Evolutionary conservation across 1,140 invertebrate genomes (phyloP), one percentile per base, ranked within the genome.

Genomic region (Belonocnema kinseyi): DNA sequence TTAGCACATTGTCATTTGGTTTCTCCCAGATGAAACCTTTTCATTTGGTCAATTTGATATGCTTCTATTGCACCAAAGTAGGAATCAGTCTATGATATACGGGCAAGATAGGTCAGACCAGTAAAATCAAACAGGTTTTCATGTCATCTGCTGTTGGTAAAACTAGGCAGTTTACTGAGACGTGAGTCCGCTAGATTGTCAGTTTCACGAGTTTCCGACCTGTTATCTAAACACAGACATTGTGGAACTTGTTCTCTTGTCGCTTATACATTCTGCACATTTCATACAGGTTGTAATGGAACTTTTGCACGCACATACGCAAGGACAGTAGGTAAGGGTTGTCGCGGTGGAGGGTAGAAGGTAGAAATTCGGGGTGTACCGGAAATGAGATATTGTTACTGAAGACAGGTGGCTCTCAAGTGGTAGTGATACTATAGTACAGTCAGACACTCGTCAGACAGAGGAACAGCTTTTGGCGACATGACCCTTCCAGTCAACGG

Each of bases 161-260:
- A 66, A 66, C 58, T 66, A 66, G 26, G 58, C 26, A 66, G 58
- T 66, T 40, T 66, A 66, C 58, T 40, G 58, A 33, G n/a, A 40
- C 0, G 40, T 40, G 4, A 56, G 58, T 33, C 26, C 58, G n/a
- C 21, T 26, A 66, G 58, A 66, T 33, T 66, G 26, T 66, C 58
- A 66, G 58, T 66, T 66, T 66, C 58, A 66, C 26, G 58, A 66
- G 58, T 66, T 66, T 40, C 58, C 26, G 58, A 66, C 58, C 58
- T 66, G 58, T 66, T 66, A 66, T 66, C 58, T 66, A 26, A 16
- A 26, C 58, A 66, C 58, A 14, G 58, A 66, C 58, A 66, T 66
- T 33, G 58, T 26, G 21, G 19, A 61, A 61, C 58, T 21, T 16
- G 58, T 33, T 61, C 58, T 21, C 58, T 61, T 61, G 58, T 61